Conservation (phyloP, 2,797 vertebrate species). For the Brachyalestes nurse region DNA sequence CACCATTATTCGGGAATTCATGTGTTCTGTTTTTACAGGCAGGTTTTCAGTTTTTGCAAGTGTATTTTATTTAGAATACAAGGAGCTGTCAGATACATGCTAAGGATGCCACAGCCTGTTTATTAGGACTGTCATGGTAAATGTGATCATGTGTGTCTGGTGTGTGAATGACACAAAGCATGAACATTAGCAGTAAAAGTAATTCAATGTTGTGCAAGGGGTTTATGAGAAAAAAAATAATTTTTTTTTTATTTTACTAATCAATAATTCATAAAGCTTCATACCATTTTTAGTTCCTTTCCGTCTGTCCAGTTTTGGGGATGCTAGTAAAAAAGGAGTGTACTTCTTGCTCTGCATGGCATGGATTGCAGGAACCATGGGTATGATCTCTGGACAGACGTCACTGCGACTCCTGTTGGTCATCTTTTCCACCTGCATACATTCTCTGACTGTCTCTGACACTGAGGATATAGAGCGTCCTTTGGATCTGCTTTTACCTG, state of each 20-base stretch:
- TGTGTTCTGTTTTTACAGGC: too few species aligned
- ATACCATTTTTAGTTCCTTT: constrained; percentile 75
- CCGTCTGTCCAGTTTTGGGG: constrained; percentile 67
- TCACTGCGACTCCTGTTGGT: constrained; percentile 78
- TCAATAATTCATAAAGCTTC: constrained; percentile 12
- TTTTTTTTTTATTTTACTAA: neutral
- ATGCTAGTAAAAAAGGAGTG: constrained; percentile 63
- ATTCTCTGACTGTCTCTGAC: constrained; percentile 73
- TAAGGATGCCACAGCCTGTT: too few species aligned
- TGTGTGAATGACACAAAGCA: too few species aligned
- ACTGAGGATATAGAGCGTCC: constrained; percentile 74
- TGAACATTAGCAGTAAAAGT: too few species aligned
- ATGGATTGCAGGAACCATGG: constrained; percentile 65
- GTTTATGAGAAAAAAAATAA: neutral
- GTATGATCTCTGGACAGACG: constrained; percentile 75
- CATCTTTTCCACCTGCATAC: constrained; percentile 69
- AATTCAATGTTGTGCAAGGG: too few species aligned
- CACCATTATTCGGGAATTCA: too few species aligned
- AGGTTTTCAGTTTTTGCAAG: too few species aligned
- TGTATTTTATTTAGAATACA: too few species aligned
- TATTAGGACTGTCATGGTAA: too few species aligned
- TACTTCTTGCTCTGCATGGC: constrained; percentile 65
- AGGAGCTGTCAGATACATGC: too few species aligned
- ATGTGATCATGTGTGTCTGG: too few species aligned
- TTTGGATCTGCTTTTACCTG: constrained; percentile 74